Conservation (phyloP, 2,888 invertebrate genomes). For the Dolomedes plantarius region DNA sequence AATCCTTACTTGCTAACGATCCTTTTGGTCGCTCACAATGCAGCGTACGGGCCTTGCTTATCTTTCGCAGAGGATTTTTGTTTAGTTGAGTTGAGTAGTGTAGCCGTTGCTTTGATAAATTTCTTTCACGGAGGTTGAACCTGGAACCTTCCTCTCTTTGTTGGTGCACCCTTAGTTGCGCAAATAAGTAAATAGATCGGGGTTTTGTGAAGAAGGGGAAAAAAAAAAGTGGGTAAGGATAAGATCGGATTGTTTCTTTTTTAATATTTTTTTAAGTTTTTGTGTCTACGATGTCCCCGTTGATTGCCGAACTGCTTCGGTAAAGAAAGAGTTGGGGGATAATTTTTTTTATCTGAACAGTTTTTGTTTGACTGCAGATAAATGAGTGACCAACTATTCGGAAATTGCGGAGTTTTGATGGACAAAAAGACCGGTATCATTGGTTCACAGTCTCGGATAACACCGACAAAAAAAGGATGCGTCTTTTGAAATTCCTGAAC, state of each 20-base stretch:
- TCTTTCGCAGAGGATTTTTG: not conserved
- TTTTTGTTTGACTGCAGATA: not conserved
- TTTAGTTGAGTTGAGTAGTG: not conserved
- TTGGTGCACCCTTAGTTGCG: constrained; percentile 44
- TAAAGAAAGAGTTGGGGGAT: not conserved
- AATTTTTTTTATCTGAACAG: not conserved
- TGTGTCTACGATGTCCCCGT: constrained; percentile 12
- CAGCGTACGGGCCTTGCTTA: not conserved
- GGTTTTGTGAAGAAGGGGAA: constrained; percentile 30
- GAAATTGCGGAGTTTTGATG: no score
- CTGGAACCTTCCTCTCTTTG: constrained; percentile 30
- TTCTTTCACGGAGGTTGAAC: constrained; percentile 42
- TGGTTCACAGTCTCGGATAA: no score
- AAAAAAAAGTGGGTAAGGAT: constrained; percentile 1
- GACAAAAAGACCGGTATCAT: no score
- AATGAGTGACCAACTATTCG: not conserved
- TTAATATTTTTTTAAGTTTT: not conserved
- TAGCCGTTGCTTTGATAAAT: constrained; percentile 18
- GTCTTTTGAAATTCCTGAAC: no score
- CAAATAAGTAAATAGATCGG: constrained; percentile 67
- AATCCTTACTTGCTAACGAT: constrained; percentile 55
- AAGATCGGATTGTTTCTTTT: constrained; percentile 22
- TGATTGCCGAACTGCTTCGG: not conserved
- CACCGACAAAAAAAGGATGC: no score
- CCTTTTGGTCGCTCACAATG: constrained; percentile 21